Base-by-base conservation (phyloP, 2,888 invertebrate species). In the Microchrysa polita region DNA sequence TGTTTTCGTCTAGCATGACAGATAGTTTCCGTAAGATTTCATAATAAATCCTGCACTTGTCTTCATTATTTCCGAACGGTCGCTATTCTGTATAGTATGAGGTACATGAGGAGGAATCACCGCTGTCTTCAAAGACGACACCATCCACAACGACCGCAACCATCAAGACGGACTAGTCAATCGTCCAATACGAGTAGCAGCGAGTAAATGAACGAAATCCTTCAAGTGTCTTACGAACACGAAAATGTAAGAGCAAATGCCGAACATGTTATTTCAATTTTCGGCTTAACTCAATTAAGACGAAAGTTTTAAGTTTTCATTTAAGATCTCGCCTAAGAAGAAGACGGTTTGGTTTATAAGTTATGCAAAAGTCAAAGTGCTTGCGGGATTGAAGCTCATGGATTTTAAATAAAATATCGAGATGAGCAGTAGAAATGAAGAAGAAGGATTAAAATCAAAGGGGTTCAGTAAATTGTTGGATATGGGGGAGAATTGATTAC, bases 241-340 rank as follows among this genome's bases (percentile, higher is more conserved):
- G 60, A 23, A n/a, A 9, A 9, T 27, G 10, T 2, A 34, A 23
- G 23, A 59, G 40, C 55, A 69, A 67, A 69, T 10, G 55, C 42
- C 55, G 76, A 82, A 84, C 83, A 84, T 79, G 82, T 78, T 79
- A 83, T 83, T 84, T 84, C 84, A 84, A 84, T 84, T 83, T 82
- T 79, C 80, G 80, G 81, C 82, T 81, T 81, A 83, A 83, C 82
- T 81, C 82, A 82, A 83, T 83, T 83, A 83, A 69, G 57, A 69
- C 27, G 55, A 27, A 67, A 67, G 67, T 67, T 67, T 22, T 20
- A 22, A 23, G 44, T 22, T n/a, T n/a, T n/a, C 48, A 48, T 48
- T 48, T 44, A 65, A 65, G 65, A 65, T 65, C 48, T 65, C 40
- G 14, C 1, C 57, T 55, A 69, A 57, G 69, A 69, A n/a, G n/a